Base-by-base conservation (phyloP, 2,888 invertebrate genomes). In the Leucophora obtusa region DNA sequence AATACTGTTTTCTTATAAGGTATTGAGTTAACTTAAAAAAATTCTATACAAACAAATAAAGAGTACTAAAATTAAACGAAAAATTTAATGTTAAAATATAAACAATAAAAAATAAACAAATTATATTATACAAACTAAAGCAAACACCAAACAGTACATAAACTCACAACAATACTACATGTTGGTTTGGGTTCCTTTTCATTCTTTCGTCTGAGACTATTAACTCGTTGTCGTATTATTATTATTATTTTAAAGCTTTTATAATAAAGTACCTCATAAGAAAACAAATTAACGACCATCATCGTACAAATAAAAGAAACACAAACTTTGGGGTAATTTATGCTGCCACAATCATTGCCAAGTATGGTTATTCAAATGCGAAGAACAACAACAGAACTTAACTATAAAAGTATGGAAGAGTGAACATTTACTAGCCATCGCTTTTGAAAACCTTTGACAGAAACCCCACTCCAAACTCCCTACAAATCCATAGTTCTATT, bases 211-310 rank as follows among this genome's bases (percentile, higher is more conserved):
- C 24, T 21, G 7, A 65, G 65, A 63, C 62, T 72, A 53, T 56
- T 17, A 60, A 28, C 6, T 28, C 28, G 7, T 17, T 24, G 24
- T 18, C 33, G 66, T 35, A 24, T 66, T 65, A 24, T 79, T 75
- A 51, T 65, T 76, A 63, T 56, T 38, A 69, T 79, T 70, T 81
- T 58, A 58, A 73, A 81, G 81, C 75, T 73, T 73, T 77, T 70
- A 60, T 70, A 74, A 77, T 77, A 70, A 81, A 74, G 73, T 74
- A 47, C 70, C 74, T 58, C 81, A 77, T 77, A 81, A 81, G 73
- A 77, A 77, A 81, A 70, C 77, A 81, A 81, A 77, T 77, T 81
- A 81, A 81, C 77, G 77, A 70, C 73, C 73, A 77, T 66, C 73
- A 54, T 38, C 65, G 28, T 24, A 33, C 56, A 68, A 58, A 51